These are phyloP conservation scores for Cephonodes hylas DNA, from an alignment of 2,888 invertebrate genomes.

Conservation along the genomic window DNA sequence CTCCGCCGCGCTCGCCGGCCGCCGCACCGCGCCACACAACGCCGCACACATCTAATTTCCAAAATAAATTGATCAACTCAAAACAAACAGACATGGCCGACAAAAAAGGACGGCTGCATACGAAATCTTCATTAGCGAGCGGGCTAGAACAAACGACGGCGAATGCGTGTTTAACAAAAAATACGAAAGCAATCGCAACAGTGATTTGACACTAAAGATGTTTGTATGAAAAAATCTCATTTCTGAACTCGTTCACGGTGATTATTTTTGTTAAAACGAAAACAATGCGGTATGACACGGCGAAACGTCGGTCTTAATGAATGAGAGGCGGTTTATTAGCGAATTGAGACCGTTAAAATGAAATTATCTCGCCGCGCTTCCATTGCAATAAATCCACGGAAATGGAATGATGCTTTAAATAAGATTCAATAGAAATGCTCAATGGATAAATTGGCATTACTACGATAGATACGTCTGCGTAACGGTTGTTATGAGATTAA, in stretches of 20 bases:
- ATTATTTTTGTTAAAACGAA: conserved; percentile 62
- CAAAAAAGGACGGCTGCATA: conserved; percentile 74
- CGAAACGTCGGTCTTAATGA: conserved; percentile 59
- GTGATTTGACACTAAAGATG: conserved; percentile 65
- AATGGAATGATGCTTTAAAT: conserved; percentile 60
- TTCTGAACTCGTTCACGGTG: conserved; percentile 60
- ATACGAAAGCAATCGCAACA: conserved; percentile 59
- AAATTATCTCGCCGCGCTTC: conserved; percentile 60
- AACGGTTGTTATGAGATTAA: conserved; percentile 16
- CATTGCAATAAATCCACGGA: conserved; percentile 61
- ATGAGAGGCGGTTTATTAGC: conserved; percentile 60
- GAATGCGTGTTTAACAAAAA: conserved; percentile 59
- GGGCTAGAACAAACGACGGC: conserved; percentile 61
- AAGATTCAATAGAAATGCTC: conserved; percentile 36
- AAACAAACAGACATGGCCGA: conserved; percentile 80
- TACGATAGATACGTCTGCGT: background rate
- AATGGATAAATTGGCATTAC: conserved; percentile 12
- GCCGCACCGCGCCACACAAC: conserved; percentile 62
- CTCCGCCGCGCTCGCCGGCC: conserved; percentile 15
- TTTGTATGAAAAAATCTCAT: conserved; percentile 48
- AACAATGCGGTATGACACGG: conserved; percentile 68
- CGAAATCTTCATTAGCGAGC: conserved; percentile 71
- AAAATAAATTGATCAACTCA: conserved; percentile 78
- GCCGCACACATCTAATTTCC: conserved; percentile 69
- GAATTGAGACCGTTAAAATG: conserved; percentile 65